Percentiles rank a stretch among this genome's conserved stretches.
These are phyloP conservation scores for Osmoderma eremita DNA, from an alignment of 2,888 invertebrate species.

Conservation along the genomic window DNA sequence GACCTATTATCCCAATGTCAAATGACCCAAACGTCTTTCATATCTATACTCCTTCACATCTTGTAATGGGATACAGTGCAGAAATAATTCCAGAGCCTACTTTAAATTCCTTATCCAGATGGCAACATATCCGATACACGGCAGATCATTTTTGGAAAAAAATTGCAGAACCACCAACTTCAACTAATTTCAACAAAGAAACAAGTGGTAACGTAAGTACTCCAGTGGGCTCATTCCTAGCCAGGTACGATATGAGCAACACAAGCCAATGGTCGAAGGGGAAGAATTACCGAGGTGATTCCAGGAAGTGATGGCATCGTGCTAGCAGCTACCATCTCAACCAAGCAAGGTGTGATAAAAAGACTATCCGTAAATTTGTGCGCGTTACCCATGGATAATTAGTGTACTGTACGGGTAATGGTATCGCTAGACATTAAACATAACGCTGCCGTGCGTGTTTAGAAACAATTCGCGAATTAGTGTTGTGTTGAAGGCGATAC, in stretches of 20 bases:
- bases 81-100: neutral
- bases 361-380: neutral
- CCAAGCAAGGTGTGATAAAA: neutral
- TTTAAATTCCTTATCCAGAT: neutral
- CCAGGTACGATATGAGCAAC: neutral
- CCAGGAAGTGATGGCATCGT: neutral
- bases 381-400: neutral
- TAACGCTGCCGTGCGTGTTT: no score
- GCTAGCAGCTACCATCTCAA: neutral
- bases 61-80: neutral
- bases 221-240: neutral
- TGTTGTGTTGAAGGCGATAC: no score
- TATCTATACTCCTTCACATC: neutral
- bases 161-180: neutral
- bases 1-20: neutral
- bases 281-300: neutral
- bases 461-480: no score
- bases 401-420: no score
- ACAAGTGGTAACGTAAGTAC: neutral
- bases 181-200: neutral
- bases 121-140: neutral
- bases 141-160: neutral
- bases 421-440: no score
- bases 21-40: neutral
- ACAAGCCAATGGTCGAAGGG: neutral